phyloP scores from a whole-genome alignment of 2,797 vertebrate species.

The Australoheros facetus region DNA sequence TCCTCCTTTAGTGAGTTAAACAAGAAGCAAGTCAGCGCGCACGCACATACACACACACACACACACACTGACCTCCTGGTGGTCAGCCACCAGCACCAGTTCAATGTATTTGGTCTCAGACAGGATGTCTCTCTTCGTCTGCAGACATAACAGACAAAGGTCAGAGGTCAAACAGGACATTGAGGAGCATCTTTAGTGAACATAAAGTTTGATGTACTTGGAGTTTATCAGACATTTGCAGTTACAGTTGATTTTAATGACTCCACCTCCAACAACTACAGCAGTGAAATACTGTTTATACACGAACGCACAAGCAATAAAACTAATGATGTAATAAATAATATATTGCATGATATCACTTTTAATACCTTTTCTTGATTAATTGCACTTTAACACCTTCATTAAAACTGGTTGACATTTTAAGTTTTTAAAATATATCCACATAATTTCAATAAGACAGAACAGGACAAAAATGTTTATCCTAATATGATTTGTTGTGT shows the following conservation, averaged over 20 bases:
- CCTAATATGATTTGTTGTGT: no score
- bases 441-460: no score
- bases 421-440: no score
- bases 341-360: no score
- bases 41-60: no score
- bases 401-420: no score
- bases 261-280: not conserved
- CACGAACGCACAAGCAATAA: no score
- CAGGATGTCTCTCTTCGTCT: slow-evolving; percentile 82
- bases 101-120: slow-evolving; percentile 87
- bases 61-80: slow-evolving; percentile 82
- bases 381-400: no score
- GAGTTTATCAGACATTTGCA: not conserved
- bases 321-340: no score
- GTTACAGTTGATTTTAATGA: not conserved
- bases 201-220: not conserved
- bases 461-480: no score
- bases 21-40: not conserved
- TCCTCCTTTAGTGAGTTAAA: not conserved
- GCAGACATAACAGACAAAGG: slow-evolving; percentile 2
- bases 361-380: no score
- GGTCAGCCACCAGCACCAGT: slow-evolving; percentile 91
- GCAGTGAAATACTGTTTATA: not conserved
- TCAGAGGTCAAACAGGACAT: not conserved
- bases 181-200: not conserved